A percentile compares a stretch with the other conserved stretches of the same genome.
These are phyloP conservation scores for Onthophagus taurus DNA, from an alignment of 1,140 invertebrate species.

Conservation along the genomic window DNA sequence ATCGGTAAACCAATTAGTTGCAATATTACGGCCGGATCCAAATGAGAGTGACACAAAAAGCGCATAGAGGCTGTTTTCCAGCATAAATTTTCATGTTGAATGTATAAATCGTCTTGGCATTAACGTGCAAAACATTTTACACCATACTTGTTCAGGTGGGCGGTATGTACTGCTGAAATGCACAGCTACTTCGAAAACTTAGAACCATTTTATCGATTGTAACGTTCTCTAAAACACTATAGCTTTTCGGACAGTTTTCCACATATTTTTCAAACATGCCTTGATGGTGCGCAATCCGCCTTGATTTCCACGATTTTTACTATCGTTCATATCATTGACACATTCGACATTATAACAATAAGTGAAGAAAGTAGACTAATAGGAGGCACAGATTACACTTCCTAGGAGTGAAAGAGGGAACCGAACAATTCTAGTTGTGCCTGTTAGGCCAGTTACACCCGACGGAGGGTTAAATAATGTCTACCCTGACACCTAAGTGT, in stretches of 20 bases:
- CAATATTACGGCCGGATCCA: background rate
- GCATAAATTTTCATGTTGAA: background rate
- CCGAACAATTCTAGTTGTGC: no score
- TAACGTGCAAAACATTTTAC: conserved; percentile 32
- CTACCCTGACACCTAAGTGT: no score
- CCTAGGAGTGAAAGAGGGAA: no score
- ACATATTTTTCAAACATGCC: conserved; percentile 31
- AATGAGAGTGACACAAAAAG: background rate
- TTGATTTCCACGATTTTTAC: no score
- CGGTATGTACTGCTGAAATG: conserved; percentile 36
- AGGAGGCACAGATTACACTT: no score
- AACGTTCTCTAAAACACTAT: conserved; percentile 24
- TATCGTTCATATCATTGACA: no score
- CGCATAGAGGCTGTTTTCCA: background rate
- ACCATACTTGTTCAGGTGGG: conserved; percentile 35
- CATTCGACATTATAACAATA: no score
- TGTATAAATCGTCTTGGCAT: conserved; percentile 26
- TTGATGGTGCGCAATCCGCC: conserved; percentile 31
- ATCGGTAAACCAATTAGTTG: conserved; percentile 2
- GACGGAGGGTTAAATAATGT: no score
- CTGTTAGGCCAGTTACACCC: no score
- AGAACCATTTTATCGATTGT: conserved; percentile 37
- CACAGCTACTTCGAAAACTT: conserved; percentile 34
- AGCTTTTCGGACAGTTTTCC: conserved; percentile 23
- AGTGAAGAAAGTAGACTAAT: no score